Conservation (phyloP, 2,113 vertebrate genomes). For the Oxyura jamaicensis region DNA sequence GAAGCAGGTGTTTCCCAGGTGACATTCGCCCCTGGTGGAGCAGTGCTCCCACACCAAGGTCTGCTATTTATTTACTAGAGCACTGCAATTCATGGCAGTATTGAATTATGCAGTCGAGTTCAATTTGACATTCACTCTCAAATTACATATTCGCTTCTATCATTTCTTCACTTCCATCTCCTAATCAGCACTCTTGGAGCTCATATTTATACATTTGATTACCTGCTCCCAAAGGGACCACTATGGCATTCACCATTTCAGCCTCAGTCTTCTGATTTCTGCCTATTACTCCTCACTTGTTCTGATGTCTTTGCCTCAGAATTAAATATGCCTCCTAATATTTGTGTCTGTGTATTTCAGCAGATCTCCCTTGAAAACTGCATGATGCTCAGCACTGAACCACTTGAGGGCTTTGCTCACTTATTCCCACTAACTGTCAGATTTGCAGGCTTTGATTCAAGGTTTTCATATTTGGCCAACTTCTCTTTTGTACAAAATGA, state of each 20-base stretch:
- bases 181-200: neutral
- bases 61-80: neutral
- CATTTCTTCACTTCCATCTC: neutral
- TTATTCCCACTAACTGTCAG: neutral
- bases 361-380: neutral
- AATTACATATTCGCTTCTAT: neutral
- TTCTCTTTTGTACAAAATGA: neutral
- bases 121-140: neutral
- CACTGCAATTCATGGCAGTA: neutral
- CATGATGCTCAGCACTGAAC: neutral
- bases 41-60: neutral
- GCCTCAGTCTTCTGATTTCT: neutral
- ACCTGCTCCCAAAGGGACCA: neutral
- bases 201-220: constrained; percentile 5
- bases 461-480: neutral
- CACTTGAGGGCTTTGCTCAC: neutral
- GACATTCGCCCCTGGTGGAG: neutral
- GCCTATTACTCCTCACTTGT: neutral
- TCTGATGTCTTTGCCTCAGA: neutral
- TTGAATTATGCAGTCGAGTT: neutral
- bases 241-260: neutral
- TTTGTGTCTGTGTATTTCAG: neutral
- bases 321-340: neutral
- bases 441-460: neutral
- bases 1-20: neutral